Conservation (phyloP, 2,888 invertebrate species). For the Caenorhabditis virilis region DNA sequence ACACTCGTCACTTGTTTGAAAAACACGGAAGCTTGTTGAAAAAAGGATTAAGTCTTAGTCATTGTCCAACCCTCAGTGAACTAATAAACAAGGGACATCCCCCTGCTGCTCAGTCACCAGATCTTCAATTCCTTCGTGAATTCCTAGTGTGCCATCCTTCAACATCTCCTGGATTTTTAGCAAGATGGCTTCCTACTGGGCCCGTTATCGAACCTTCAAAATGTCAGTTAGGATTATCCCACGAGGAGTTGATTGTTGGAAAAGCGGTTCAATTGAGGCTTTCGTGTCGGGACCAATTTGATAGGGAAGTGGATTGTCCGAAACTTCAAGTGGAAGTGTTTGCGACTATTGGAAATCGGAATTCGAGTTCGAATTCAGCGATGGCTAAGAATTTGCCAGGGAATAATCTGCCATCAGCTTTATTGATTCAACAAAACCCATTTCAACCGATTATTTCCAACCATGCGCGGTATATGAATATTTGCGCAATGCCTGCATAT, state of each 20-base stretch:
- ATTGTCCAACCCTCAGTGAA: constrained; percentile 85
- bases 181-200: constrained; percentile 79
- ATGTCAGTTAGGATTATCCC: constrained; percentile 75
- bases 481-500: constrained; percentile 87
- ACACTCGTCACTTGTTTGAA: constrained; percentile 71
- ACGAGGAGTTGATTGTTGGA: constrained; percentile 55
- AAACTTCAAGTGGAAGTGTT: constrained; percentile 41
- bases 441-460: constrained; percentile 64
- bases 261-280: constrained; percentile 38
- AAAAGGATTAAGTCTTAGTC: constrained; percentile 83
- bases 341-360: constrained; percentile 13
- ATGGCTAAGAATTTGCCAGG: background rate
- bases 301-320: constrained; percentile 42
- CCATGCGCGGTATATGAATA: constrained; percentile 79
- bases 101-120: constrained; percentile 54
- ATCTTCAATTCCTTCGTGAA: constrained; percentile 72
- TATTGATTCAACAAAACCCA: constrained; percentile 47
- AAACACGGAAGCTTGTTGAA: constrained; percentile 76
- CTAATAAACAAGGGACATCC: constrained; percentile 72
- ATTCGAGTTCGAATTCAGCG: constrained; percentile 5
- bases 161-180: constrained; percentile 86
- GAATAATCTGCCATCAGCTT: constrained; percentile 27
- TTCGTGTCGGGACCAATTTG: constrained; percentile 37
- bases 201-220: constrained; percentile 48
- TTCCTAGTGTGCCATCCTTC: constrained; percentile 84